Conservation (phyloP, 1,140 invertebrate species). For the Samia ricini region DNA sequence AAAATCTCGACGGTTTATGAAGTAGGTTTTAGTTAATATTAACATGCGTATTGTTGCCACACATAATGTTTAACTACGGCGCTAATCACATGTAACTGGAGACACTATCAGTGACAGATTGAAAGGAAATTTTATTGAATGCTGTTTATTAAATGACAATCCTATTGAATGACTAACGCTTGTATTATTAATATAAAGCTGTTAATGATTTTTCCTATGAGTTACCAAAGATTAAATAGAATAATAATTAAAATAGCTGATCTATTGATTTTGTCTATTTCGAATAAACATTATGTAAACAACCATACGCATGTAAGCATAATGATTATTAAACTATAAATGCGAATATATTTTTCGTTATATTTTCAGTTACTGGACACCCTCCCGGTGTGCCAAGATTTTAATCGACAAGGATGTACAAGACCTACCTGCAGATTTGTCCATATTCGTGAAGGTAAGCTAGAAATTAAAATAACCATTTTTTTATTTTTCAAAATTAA, state of each 20-base stretch:
- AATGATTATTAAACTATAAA: slow-evolving; percentile 29
- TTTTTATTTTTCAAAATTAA: not conserved
- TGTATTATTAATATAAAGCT: too few species aligned
- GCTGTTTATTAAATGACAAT: not conserved
- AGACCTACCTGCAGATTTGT: slow-evolving; percentile 97
- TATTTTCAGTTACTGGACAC: slow-evolving; percentile 98
- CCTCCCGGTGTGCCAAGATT: slow-evolving; percentile 99
- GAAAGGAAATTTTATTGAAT: not conserved
- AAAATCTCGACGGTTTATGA: slow-evolving; percentile 63
- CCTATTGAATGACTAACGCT: not conserved
- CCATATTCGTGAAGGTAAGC: slow-evolving; percentile 93
- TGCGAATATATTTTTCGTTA: slow-evolving; percentile 53
- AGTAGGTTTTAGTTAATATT: slow-evolving; percentile 43
- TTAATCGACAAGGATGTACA: slow-evolving; percentile 97
- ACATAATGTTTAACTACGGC: not conserved
- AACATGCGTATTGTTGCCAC: slow-evolving; percentile 29
- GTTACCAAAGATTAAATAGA: not conserved
- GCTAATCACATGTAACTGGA: too few species aligned
- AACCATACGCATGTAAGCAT: slow-evolving; percentile 23
- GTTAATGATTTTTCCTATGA: too few species aligned
- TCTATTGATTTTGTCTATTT: not conserved
- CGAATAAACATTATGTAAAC: slow-evolving; percentile 20
- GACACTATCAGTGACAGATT: too few species aligned
- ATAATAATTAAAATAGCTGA: not conserved
- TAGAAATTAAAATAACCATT: not conserved